phyloP scores from a whole-genome alignment of 2,797 vertebrate species.

The Poeciliopsis gracilis region DNA sequence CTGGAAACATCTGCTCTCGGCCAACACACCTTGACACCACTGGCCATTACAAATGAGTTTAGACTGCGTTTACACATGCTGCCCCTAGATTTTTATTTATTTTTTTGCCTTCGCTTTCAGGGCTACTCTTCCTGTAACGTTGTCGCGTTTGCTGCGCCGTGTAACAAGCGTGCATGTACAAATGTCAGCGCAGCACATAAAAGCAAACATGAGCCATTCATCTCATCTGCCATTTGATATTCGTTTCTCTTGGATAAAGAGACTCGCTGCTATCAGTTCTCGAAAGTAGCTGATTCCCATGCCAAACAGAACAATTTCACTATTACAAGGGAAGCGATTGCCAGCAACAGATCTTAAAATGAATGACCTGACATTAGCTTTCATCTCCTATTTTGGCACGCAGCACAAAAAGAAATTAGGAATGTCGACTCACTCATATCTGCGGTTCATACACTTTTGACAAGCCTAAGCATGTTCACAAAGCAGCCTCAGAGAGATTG shows the following conservation, averaged over 20 bases:
- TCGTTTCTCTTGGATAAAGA: constrained; percentile 63
- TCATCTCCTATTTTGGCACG: constrained; percentile 81
- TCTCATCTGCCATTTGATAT: constrained; percentile 61
- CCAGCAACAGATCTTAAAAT: constrained; percentile 68
- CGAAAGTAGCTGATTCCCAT: constrained; percentile 62
- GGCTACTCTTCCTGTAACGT: constrained; percentile 35
- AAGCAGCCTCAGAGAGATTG: constrained; percentile 56
- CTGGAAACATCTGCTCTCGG: constrained; percentile 61
- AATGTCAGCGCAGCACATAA: constrained; percentile 59
- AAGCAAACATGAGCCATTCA: constrained; percentile 52
- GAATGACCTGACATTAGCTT: constrained; percentile 74
- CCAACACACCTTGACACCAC: constrained; percentile 71
- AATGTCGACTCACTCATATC: constrained; percentile 84
- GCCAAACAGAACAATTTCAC: constrained; percentile 73
- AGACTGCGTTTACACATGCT: constrained; percentile 58
- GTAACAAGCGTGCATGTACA: constrained; percentile 62
- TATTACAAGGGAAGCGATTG: constrained; percentile 63
- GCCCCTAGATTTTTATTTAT: constrained; percentile 52
- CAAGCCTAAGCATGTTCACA: constrained; percentile 77
- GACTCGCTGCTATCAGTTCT: constrained; percentile 59
- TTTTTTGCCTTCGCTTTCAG: constrained; percentile 58
- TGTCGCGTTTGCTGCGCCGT: constrained; percentile 36
- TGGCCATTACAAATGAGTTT: constrained; percentile 56
- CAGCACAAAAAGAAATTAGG: constrained; percentile 81
- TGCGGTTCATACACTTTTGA: constrained; percentile 79